These are phyloP conservation scores for Vimba vimba DNA, from an alignment of 2,113 vertebrate genomes.

Conservation along the genomic window DNA sequence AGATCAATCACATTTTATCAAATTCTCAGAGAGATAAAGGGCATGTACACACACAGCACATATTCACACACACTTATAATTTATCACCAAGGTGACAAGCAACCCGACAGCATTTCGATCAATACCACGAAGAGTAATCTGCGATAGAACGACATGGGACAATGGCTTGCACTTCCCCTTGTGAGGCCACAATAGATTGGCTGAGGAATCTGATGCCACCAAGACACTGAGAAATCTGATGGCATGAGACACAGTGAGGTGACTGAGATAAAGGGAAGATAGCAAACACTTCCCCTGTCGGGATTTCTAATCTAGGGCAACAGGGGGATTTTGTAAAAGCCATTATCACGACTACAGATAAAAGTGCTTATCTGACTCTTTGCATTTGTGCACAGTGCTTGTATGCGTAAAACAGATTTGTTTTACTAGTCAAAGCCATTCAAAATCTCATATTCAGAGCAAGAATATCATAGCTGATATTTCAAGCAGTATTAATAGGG, in stretches of 20 bases:
- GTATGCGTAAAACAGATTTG: slow-evolving; percentile 37
- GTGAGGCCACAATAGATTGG: slow-evolving; percentile 83
- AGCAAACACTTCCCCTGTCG: slow-evolving; percentile 84
- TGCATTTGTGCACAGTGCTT: slow-evolving; percentile 64
- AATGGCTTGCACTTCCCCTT: slow-evolving; percentile 71
- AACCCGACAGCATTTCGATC: slow-evolving; percentile 75
- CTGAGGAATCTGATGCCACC: slow-evolving; percentile 84
- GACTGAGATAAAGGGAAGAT: slow-evolving; percentile 80
- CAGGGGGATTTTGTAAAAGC: slow-evolving; percentile 88
- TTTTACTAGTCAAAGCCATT: neutral
- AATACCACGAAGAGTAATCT: slow-evolving; percentile 84
- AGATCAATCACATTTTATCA: slow-evolving; percentile 35
- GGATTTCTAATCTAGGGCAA: slow-evolving; percentile 90
- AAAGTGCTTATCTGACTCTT: slow-evolving; percentile 79
- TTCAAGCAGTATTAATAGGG: neutral
- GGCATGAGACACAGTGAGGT: slow-evolving; percentile 35
- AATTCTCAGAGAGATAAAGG: slow-evolving; percentile 39
- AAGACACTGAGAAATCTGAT: slow-evolving; percentile 67
- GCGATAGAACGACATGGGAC: slow-evolving; percentile 64
- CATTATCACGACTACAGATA: slow-evolving; percentile 89
- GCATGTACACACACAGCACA: slow-evolving; percentile 56
- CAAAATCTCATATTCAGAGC: neutral
- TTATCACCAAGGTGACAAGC: slow-evolving; percentile 76
- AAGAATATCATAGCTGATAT: neutral
- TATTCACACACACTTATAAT: slow-evolving; percentile 54